A percentile compares a stretch with the other conserved stretches of the same genome.
Conservation (phyloP, 64 coral and sea anemone species). For the Montipora efflorescens region DNA sequence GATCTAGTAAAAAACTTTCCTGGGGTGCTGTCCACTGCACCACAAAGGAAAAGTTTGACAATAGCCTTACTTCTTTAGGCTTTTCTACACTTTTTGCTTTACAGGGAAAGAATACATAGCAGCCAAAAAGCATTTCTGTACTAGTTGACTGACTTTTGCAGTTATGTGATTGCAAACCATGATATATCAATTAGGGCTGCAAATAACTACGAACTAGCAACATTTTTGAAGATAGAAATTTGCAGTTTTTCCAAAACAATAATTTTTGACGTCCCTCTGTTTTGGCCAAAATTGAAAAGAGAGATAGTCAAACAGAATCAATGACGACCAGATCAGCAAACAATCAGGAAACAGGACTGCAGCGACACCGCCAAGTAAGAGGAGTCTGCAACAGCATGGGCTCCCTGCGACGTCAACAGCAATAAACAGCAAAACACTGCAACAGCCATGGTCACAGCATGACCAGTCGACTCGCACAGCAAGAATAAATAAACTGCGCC, state of each 20-base stretch:
- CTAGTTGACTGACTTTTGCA: too few species aligned
- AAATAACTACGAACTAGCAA: too few species aligned
- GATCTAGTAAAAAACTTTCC: too few species aligned
- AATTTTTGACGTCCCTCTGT: neutral
- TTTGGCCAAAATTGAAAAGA: neutral
- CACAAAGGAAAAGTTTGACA: too few species aligned
- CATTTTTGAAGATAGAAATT: too few species aligned
- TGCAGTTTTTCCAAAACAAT: neutral
- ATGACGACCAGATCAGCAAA: conserved; percentile 27
- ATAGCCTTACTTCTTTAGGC: too few species aligned
- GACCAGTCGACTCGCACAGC: conserved; percentile 56
- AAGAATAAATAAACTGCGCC: conserved; percentile 75
- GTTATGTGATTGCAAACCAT: too few species aligned
- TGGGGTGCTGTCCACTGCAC: too few species aligned
- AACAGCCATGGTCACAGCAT: conserved; percentile 29
- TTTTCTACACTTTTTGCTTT: too few species aligned
- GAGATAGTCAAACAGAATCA: neutral
- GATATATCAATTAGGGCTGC: too few species aligned
- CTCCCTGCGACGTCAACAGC: conserved; percentile 34
- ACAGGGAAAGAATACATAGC: too few species aligned
- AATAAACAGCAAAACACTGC: conserved; percentile 52
- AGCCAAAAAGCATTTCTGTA: too few species aligned
- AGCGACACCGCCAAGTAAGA: conserved; percentile 45
- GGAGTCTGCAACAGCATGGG: conserved; percentile 61
- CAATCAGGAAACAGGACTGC: conserved; percentile 54